Conservation (phyloP, 2,888 invertebrate species). For the Xanthorhoe designata region DNA sequence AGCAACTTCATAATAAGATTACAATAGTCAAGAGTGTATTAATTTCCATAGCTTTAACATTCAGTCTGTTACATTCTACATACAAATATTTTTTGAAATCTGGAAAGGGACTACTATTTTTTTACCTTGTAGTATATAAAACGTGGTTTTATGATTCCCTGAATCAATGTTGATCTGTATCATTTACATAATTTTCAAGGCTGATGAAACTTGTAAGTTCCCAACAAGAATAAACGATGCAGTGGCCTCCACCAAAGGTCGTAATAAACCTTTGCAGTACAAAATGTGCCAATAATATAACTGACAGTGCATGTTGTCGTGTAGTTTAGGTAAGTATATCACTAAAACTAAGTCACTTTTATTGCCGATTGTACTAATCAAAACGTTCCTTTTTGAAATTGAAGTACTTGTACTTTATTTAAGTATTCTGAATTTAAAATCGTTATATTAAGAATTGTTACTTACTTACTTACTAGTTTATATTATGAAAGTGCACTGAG, state of each 20-base stretch:
- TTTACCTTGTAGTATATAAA: background rate
- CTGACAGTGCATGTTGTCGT: constrained; percentile 42
- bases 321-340: constrained; percentile 15
- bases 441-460: background rate
- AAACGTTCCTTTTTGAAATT: background rate
- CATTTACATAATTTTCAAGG: background rate
- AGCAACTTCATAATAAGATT: too few species aligned
- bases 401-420: background rate
- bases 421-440: background rate
- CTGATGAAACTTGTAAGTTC: background rate
- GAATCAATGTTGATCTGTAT: background rate
- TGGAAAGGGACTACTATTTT: too few species aligned
- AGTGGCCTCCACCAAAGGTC: constrained; percentile 32
- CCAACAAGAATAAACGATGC: background rate
- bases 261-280: constrained; percentile 32
- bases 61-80: too few species aligned
- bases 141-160: background rate
- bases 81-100: too few species aligned
- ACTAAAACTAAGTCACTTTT: constrained; percentile 17
- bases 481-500: too few species aligned
- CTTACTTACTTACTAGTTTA: too few species aligned
- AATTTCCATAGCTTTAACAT: too few species aligned
- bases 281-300: constrained; percentile 28
- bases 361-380: constrained; percentile 8
- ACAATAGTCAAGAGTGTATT: too few species aligned